Evolutionary conservation across 2,113 vertebrate genomes (phyloP).

Genomic region (Emydocephalus ijimae): DNA sequence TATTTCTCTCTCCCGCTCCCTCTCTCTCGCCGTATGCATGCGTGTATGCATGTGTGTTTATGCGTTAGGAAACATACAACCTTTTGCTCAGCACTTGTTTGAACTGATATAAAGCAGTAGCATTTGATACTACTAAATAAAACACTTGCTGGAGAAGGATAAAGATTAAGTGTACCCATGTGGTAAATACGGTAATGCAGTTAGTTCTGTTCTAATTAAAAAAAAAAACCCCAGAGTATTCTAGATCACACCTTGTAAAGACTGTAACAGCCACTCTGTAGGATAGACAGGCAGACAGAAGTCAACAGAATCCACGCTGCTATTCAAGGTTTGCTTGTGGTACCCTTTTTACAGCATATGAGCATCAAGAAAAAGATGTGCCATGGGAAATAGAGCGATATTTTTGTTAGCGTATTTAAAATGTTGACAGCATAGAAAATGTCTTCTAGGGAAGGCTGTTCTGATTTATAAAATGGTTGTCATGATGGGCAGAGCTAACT

Average conservation of each 20-base stretch:
- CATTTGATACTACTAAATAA: background rate
- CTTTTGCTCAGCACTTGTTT: slow-evolving; percentile 39
- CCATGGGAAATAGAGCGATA: background rate
- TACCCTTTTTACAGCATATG: background rate
- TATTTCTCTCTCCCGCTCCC: background rate
- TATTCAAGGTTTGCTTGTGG: background rate
- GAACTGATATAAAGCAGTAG: slow-evolving; percentile 40
- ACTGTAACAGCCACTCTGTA: background rate
- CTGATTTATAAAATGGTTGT: background rate
- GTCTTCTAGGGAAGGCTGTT: background rate
- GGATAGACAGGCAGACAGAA: background rate
- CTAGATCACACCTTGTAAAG: background rate
- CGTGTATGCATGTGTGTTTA: background rate
- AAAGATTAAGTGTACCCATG: background rate
- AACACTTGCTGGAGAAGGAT: background rate
- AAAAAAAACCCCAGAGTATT: background rate
- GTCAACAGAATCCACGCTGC: background rate
- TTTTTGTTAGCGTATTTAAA: background rate
- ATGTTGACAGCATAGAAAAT: background rate
- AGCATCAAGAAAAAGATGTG: background rate
- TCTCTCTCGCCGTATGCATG: background rate
- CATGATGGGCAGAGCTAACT: background rate
- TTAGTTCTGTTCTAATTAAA: background rate
- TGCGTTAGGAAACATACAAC: background rate
- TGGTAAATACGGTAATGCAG: background rate